phyloP scores from a whole-genome alignment of 2,888 invertebrate species.

The Lasioglossum lativentre region DNA sequence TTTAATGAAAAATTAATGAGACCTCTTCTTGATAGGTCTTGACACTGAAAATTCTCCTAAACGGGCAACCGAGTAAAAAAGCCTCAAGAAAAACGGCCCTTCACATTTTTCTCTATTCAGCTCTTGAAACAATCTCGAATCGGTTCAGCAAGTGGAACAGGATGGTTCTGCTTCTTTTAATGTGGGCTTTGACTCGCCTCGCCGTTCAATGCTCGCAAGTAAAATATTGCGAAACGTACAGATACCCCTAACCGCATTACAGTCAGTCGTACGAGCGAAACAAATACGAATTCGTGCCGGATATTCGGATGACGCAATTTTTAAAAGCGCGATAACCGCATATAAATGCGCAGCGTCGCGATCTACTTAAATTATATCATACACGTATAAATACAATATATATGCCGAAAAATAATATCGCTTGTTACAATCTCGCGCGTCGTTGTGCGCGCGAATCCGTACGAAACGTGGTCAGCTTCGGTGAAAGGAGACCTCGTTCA shows the following conservation, averaged over 20 bases:
- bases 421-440: neutral
- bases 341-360: neutral
- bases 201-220: neutral
- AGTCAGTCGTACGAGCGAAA: constrained; percentile 7
- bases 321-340: constrained; percentile 26
- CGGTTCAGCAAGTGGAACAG: neutral
- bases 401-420: neutral
- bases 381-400: neutral
- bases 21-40: neutral
- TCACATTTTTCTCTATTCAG: neutral
- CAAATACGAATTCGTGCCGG: constrained; percentile 21
- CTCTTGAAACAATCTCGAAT: neutral
- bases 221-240: constrained; percentile 12
- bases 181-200: neutral
- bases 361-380: constrained; percentile 35
- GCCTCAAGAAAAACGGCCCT: neutral
- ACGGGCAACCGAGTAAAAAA: neutral
- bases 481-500: constrained; percentile 44
- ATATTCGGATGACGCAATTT: constrained; percentile 40
- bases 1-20: neutral
- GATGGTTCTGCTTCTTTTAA: neutral
- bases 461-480: neutral
- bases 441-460: neutral
- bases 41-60: neutral
- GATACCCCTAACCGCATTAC: neutral